These are phyloP conservation scores for Dermatemys mawii DNA, from an alignment of 2,113 vertebrate species.

Conservation along the genomic window DNA sequence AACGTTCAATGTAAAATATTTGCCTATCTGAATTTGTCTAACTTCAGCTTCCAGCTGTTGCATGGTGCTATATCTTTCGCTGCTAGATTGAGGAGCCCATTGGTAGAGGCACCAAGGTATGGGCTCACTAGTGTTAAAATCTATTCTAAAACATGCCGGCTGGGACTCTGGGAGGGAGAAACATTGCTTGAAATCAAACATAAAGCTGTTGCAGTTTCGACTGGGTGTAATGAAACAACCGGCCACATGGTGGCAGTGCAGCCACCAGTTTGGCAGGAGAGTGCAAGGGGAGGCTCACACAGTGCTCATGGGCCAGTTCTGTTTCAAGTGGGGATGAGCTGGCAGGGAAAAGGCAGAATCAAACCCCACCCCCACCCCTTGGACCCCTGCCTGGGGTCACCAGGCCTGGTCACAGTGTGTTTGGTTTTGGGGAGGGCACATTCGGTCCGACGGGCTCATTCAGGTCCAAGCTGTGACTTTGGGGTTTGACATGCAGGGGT, in stretches of 20 bases:
- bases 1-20: background rate
- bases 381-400: no score
- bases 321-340: no score
- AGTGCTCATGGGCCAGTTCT: no score
- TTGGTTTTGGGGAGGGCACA: background rate
- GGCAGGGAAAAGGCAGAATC: background rate
- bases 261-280: no score
- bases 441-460: no score
- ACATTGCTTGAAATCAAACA: background rate
- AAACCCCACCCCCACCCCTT: no score
- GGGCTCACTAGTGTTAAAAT: no score
- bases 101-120: background rate
- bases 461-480: no score
- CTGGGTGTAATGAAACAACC: background rate
- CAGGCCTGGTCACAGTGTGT: no score
- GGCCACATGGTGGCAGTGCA: background rate
- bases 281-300: background rate
- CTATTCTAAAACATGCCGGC: no score
- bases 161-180: background rate
- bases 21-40: background rate
- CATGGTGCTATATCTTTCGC: background rate
- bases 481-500: no score
- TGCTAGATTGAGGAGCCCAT: background rate
- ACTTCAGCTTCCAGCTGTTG: background rate
- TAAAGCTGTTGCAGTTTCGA: background rate